Conservation (phyloP, 2,888 invertebrate species). For the Melinopterus prodromus region DNA sequence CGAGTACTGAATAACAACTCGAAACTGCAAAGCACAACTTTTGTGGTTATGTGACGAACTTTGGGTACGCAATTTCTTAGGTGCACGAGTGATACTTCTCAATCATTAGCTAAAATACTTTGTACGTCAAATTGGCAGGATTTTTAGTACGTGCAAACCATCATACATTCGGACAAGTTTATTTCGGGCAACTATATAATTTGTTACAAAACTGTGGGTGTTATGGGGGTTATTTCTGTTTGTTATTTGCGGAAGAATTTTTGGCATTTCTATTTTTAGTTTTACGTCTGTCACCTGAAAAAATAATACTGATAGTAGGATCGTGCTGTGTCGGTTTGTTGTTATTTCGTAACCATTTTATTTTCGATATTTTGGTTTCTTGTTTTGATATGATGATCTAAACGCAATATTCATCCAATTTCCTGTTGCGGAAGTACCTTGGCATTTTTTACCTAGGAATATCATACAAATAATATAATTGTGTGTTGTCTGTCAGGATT, state of each 20-base stretch:
- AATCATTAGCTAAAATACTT: background rate
- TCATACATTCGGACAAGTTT: background rate
- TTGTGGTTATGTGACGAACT: no score
- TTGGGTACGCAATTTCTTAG: no score
- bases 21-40: no score
- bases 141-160: background rate
- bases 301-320: background rate
- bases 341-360: no score
- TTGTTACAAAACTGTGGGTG: background rate
- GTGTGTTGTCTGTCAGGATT: no score
- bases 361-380: no score
- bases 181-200: background rate
- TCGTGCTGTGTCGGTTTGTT: no score
- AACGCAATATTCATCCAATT: no score
- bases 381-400: no score
- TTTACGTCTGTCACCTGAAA: background rate
- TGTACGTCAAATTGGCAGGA: background rate
- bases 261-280: background rate
- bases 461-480: no score
- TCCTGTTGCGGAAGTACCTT: no score
- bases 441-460: no score
- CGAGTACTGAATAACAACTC: background rate
- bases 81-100: background rate
- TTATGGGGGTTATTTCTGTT: background rate
- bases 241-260: constrained; percentile 4